Conservation (phyloP, 2,113 vertebrate species). For the Pollimyrus isidori region DNA sequence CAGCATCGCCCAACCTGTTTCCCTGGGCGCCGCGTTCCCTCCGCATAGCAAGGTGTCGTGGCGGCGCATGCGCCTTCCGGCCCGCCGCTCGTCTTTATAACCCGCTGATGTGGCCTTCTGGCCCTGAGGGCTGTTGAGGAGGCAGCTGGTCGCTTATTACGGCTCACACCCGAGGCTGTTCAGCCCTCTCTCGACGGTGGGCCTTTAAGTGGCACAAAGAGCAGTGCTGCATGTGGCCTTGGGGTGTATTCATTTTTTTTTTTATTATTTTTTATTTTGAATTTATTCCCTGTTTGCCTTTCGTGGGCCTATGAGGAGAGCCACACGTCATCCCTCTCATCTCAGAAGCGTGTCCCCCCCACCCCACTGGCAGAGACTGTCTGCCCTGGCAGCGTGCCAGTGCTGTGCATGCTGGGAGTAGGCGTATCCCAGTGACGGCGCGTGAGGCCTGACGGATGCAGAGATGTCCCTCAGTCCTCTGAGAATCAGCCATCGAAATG, state of each 20-base stretch:
- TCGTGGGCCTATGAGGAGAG: neutral
- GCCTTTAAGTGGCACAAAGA: neutral
- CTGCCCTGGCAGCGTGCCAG: neutral
- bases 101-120: neutral
- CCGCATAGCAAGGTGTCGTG: neutral
- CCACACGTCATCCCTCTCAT: neutral
- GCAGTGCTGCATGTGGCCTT: neutral
- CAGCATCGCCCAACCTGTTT: slow-evolving; percentile 19
- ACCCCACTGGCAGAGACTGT: neutral
- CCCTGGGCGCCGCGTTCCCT: slow-evolving; percentile 30
- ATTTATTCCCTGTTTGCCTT: neutral
- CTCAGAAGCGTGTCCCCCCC: neutral
- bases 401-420: slow-evolving; percentile 2
- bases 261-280: neutral
- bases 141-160: neutral
- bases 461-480: neutral
- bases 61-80: neutral
- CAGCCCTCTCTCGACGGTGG: neutral
- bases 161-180: neutral
- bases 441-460: neutral
- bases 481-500: neutral
- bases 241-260: neutral
- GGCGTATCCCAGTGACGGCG: neutral
- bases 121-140: neutral
- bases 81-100: neutral